Evolutionary conservation across 1,140 invertebrate species (phyloP).

Genomic region (Drosophila athabasca): DNA sequence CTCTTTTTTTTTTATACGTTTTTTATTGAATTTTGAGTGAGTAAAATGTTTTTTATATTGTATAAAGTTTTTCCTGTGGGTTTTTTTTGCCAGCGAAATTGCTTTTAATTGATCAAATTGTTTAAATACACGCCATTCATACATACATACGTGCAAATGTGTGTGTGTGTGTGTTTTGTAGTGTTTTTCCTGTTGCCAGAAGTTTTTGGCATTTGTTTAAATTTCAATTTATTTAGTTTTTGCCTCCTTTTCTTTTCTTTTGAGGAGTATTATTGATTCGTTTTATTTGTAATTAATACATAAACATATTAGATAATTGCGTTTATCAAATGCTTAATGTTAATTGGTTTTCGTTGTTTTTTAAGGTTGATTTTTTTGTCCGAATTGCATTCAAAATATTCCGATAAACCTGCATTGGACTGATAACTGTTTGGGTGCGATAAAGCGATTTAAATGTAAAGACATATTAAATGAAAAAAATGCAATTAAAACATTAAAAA

Average conservation of each 20-base stretch:
- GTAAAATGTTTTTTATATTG: conserved; percentile 28
- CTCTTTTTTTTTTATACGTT: conserved; percentile 13
- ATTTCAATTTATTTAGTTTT: no score
- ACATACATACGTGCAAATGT: conserved; percentile 7
- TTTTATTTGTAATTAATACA: no score
- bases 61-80: conserved; percentile 18
- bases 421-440: no score
- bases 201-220: background rate
- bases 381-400: conserved; percentile 16
- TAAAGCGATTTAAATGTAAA: no score
- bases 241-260: background rate
- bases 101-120: conserved; percentile 77
- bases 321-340: no score
- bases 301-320: no score
- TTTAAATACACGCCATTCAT: conserved; percentile 56
- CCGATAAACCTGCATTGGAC: no score
- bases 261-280: no score
- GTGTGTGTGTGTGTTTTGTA: background rate
- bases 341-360: background rate
- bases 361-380: conserved; percentile 22
- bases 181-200: conserved; percentile 4
- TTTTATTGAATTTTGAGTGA: conserved; percentile 23
- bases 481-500: background rate
- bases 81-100: conserved; percentile 42
- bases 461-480: no score